Conservation (phyloP, 2,888 invertebrate genomes). For the Tachina grossa region DNA sequence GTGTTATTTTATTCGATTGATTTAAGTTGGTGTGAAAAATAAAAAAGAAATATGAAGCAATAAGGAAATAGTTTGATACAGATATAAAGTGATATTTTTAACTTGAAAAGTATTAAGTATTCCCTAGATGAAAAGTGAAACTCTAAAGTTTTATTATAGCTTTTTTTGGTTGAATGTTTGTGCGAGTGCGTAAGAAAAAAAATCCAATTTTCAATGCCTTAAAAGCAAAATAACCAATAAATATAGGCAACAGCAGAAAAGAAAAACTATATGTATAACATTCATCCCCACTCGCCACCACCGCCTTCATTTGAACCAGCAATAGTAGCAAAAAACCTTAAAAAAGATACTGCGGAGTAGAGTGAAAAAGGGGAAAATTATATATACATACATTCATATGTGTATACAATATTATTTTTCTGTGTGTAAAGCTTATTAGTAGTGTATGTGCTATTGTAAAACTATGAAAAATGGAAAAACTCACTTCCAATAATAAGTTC, state of each 20-base stretch:
- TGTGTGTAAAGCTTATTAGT: conserved; percentile 24
- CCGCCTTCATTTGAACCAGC: not conserved
- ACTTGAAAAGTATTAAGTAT: conserved; percentile 21
- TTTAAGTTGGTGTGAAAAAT: conserved; percentile 28
- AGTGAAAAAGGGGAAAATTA: conserved; percentile 32
- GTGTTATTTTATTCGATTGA: conserved; percentile 34
- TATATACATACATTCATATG: conserved; percentile 13
- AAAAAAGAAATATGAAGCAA: conserved; percentile 34
- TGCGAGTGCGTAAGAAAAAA: conserved; percentile 37
- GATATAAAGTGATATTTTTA: conserved; percentile 2
- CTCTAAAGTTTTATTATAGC: conserved; percentile 22
- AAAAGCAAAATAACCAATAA: conserved; percentile 53
- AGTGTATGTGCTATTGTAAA: conserved; percentile 46
- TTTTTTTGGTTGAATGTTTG: conserved; percentile 22
- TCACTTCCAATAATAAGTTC: conserved; percentile 26
- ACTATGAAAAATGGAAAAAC: conserved; percentile 53
- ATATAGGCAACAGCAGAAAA: conserved; percentile 47
- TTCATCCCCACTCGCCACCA: conserved; percentile 31
- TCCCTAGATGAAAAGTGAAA: conserved; percentile 12
- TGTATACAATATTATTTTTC: conserved; percentile 31
- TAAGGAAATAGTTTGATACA: not conserved
- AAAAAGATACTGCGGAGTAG: conserved; percentile 39
- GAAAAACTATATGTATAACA: conserved; percentile 33
- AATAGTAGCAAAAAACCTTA: conserved; percentile 11
- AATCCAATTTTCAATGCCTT: conserved; percentile 56